These are phyloP conservation scores for Odocoileus virginianus DNA, from an alignment of 2,113 vertebrate species.

Conservation along the genomic window DNA sequence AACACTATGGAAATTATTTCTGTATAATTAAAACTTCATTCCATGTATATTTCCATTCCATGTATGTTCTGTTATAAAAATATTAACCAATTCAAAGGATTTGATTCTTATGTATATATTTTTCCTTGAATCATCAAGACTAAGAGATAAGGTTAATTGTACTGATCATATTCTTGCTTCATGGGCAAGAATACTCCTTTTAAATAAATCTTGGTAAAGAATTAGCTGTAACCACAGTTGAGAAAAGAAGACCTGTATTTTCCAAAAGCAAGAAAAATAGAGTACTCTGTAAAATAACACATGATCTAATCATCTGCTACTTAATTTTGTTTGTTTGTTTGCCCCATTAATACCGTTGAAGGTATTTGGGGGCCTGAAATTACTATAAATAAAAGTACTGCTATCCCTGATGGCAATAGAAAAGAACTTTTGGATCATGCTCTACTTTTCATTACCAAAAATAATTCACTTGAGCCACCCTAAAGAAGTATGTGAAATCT, in stretches of 20 bases:
- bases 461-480: background rate
- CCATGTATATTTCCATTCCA: background rate
- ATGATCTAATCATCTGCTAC: background rate
- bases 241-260: slow-evolving; percentile 5
- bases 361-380: slow-evolving; percentile 21
- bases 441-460: slow-evolving; percentile 57
- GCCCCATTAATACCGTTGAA: background rate
- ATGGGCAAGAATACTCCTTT: background rate
- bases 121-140: slow-evolving; percentile 5
- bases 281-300: slow-evolving; percentile 11
- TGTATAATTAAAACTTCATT: background rate
- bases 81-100: background rate
- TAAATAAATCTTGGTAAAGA: slow-evolving; percentile 6
- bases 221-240: background rate
- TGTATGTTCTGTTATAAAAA: background rate
- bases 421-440: slow-evolving; percentile 34
- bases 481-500: background rate
- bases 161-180: background rate
- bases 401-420: slow-evolving; percentile 7
- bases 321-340: background rate
- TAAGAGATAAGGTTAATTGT: background rate
- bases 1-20: background rate
- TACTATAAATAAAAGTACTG: slow-evolving; percentile 41
- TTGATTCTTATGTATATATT: background rate
- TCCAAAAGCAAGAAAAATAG: slow-evolving; percentile 37